Evolutionary conservation across 2,113 vertebrate species (phyloP).

Genomic region (Pachycephala philippinensis): DNA sequence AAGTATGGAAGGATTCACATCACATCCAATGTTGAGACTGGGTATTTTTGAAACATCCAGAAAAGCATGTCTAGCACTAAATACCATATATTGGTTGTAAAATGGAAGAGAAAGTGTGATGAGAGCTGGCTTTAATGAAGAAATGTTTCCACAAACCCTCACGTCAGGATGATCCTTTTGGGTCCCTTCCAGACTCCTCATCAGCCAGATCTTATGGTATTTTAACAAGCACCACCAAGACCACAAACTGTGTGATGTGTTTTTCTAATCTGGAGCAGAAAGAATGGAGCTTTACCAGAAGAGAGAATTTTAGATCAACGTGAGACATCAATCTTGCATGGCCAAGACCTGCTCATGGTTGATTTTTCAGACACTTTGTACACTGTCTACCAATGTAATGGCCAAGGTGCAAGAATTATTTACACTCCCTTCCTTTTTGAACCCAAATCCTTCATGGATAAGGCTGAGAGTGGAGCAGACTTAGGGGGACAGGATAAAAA

Average conservation of each 20-base stretch:
- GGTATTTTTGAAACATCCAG: background rate
- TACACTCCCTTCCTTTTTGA: background rate
- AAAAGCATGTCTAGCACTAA: background rate
- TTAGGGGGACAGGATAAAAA: background rate
- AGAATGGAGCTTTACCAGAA: background rate
- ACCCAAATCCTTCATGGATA: background rate
- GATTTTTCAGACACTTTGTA: background rate
- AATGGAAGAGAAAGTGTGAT: background rate
- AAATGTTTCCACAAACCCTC: background rate
- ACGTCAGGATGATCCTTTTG: background rate
- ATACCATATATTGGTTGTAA: background rate
- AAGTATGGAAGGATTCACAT: background rate
- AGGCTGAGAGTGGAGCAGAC: background rate
- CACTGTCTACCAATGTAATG: background rate
- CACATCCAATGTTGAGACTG: fast-evolving
- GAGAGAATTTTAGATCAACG: background rate
- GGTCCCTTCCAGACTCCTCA: background rate
- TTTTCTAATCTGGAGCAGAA: background rate
- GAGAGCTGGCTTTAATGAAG: background rate
- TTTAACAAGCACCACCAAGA: background rate
- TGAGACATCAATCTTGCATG: background rate
- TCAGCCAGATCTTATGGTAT: background rate
- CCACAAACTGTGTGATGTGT: background rate
- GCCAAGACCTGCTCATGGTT: background rate
- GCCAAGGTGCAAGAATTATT: background rate